Evolutionary conservation across 2,888 invertebrate genomes (phyloP), one percentile per base, ranked within the genome.

Genomic region (Cerastis leucographa): DNA sequence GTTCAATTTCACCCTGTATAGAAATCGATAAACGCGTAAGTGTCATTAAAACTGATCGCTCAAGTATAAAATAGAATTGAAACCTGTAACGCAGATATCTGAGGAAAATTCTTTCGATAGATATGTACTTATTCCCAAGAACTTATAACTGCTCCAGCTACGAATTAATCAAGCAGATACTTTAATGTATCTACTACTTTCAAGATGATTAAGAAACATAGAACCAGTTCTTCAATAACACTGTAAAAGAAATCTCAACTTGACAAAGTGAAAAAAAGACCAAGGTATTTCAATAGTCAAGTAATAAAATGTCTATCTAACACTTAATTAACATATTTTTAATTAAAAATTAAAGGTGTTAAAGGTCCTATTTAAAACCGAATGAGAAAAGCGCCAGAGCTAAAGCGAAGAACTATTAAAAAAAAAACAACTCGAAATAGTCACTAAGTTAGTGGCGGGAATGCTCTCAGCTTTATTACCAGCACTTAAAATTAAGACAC

Each of bases 401-500:
- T 65, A 75, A 80, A 76, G 61, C 71, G 42, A 29, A 65, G 44
- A 44, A 76, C 67, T 66, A 80, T 66, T 46, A 4, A 76, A 74
- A 83, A 78, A 78, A 80, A 66, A 75, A 71, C 35, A 69, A 78
- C 54, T 56, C 6, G 42, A 74, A 79, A 62, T 62, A 72, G 74
- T 78, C 85, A 76, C 85, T 87, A 84, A 72, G 76, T 79, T 77
- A 74, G 78, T 79, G 78, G 64, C 65, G 51, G 61, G 78, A 83
- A 68, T 76, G 76, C 73, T 79, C 74, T 80, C 72, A 81, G 71
- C 76, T 85, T 87, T 83, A 85, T 75, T 74, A 71, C 65, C 19
- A 73, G 79, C 80, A 75, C 78, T 87, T 82, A 81, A 85, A 81
- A 83, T 83, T 78, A 81, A 86, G 78, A 74, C 74, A 75, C 71